These are phyloP conservation scores for Prunella strophiata DNA, from an alignment of 2,797 vertebrate species.

Conservation along the genomic window DNA sequence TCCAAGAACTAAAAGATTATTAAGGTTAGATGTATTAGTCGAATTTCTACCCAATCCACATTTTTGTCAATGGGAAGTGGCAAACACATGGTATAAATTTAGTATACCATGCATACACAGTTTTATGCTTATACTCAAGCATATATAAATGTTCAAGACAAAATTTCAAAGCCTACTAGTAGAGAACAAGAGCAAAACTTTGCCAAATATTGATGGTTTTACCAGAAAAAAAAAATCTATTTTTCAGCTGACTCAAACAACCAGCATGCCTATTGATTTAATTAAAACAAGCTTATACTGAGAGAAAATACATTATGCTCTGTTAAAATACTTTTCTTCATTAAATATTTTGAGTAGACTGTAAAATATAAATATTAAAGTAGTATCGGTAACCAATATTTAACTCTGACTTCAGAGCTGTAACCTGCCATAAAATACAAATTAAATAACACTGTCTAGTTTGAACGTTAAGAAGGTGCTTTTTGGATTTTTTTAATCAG, in stretches of 20 bases:
- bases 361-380: neutral
- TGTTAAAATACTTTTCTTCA: neutral
- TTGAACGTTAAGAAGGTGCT: neutral
- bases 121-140: neutral
- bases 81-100: neutral
- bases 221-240: neutral
- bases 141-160: neutral
- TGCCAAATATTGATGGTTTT: neutral
- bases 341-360: neutral
- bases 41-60: neutral
- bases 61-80: neutral
- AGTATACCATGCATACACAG: neutral
- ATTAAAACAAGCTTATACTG: accelerated
- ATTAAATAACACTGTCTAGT: neutral
- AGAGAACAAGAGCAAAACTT: neutral
- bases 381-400: neutral
- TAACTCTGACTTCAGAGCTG: neutral
- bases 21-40: neutral
- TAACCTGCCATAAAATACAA: neutral
- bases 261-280: accelerated
- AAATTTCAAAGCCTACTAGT: neutral
- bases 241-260: neutral
- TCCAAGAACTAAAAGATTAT: neutral
- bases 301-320: neutral
- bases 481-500: neutral